Evolutionary conservation across 2,888 invertebrate genomes (phyloP), one percentile per base, ranked within the genome.

Genomic region (Idaea dimidiata): DNA sequence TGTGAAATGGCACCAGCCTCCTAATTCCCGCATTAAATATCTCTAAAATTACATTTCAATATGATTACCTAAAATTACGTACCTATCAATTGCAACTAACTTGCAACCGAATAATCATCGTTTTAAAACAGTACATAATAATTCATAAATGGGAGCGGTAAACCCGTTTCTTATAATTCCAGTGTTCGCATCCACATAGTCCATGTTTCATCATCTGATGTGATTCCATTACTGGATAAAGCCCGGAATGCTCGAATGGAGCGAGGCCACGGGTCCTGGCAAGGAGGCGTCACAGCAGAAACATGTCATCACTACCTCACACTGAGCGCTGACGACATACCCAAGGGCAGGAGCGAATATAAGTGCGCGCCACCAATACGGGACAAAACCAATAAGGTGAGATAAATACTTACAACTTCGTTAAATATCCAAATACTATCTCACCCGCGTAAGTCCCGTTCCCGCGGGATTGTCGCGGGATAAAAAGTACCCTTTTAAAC

Each of bases 361-460:
- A 96, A 96, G 77, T 96, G 96, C 68, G 94, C 94, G 63, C 96
- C 96, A 3, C 96, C 96, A 0, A 95, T 96, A 64, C 89, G 96
- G 24, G 91, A 93, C 61, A 80, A 84, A n/a, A 73, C 80, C 1
- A 96, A 96, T 84, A 93, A 89, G 88, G 95, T 94, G 74, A 69
- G 56, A 57, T 16, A 10, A 14, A 32, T n/a, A 14, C 17, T n/a
- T n/a, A 16, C 59, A 8, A 57, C 17, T 31, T 18, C 14, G 14
- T 17, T n/a, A 14, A 58, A 14, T 31, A 7, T 58, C n/a, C n/a
- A n/a, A n/a, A n/a, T n/a, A n/a, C n/a, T n/a, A n/a, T n/a, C n/a
- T n/a, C n/a, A n/a, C n/a, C n/a, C n/a, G n/a, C n/a, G n/a, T n/a
- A n/a, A n/a, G n/a, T n/a, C n/a, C n/a, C n/a, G n/a, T n/a, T n/a